phyloP scores from a whole-genome alignment of 2,113 vertebrate genomes.

The Notothenia rossii region DNA sequence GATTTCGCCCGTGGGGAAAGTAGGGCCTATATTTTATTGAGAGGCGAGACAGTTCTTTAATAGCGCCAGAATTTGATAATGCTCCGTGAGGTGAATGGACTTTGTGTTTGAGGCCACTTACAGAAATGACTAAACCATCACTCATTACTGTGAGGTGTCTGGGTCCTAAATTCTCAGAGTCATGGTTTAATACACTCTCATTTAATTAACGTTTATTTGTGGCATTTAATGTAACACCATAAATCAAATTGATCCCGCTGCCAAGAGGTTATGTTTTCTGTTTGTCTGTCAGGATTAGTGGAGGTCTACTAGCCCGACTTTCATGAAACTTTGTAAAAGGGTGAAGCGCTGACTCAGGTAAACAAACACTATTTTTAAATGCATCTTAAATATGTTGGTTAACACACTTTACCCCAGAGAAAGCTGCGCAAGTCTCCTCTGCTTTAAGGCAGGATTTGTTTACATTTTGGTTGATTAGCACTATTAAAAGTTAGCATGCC shows the following conservation, averaged over 20 bases:
- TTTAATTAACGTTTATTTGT: conserved; percentile 35
- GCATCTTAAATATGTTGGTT: no score
- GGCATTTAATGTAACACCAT: conserved; percentile 22
- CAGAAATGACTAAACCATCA: conserved; percentile 54
- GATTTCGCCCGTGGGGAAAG: conserved; percentile 70
- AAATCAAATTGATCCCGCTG: conserved; percentile 2
- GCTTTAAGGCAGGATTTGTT: no score
- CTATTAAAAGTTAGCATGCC: no score
- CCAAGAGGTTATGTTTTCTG: no score
- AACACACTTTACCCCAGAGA: no score
- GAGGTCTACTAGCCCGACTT: no score
- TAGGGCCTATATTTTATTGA: conserved; percentile 73
- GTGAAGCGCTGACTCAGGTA: no score
- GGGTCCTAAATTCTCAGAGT: conserved; percentile 32
- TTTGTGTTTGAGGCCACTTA: conserved; percentile 65
- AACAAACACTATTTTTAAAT: no score
- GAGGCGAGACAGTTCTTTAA: conserved; percentile 70
- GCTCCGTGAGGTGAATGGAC: conserved; percentile 64
- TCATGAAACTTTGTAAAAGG: no score
- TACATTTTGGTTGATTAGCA: no score
- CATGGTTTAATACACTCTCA: conserved; percentile 20
- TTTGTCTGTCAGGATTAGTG: no score
- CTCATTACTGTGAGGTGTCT: conserved; percentile 52
- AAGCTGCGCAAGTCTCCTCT: no score
- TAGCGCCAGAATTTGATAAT: conserved; percentile 73